These are phyloP conservation scores for Cuniculus paca DNA, from an alignment of 2,797 vertebrate species.

Conservation along the genomic window DNA sequence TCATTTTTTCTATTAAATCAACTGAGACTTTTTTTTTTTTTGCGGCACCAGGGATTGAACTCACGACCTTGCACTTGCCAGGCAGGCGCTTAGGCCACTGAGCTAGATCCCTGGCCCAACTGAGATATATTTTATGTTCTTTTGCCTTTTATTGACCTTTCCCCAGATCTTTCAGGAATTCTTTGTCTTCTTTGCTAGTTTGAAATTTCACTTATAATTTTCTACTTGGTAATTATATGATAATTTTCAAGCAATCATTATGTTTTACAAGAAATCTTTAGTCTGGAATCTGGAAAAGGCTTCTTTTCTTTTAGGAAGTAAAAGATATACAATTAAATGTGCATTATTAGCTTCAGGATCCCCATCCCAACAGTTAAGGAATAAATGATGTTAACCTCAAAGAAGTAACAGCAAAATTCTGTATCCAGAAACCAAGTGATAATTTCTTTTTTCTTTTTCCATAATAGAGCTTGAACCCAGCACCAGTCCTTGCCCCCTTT, in stretches of 20 bases:
- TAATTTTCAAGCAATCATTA: not conserved
- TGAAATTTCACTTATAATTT: not conserved
- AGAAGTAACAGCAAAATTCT: not conserved
- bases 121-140: not conserved
- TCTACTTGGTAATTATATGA: not conserved
- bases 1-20: slow-evolving; percentile 9
- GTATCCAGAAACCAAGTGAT: not conserved
- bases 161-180: not conserved
- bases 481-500: not conserved
- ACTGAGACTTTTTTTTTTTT: too few relatives aligned
- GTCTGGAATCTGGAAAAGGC: not conserved
- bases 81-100: too few relatives aligned
- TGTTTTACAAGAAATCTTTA: not conserved
- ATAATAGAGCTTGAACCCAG: not conserved
- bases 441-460: not conserved
- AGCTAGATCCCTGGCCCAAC: too few relatives aligned
- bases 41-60: too few relatives aligned
- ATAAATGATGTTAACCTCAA: not conserved
- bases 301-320: not conserved
- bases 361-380: not conserved
- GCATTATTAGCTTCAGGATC: not conserved
- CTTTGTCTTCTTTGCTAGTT: not conserved
- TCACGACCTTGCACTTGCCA: too few relatives aligned
- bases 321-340: not conserved
- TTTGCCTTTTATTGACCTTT: not conserved